Base-by-base conservation (phyloP, 2,888 invertebrate species). In the Scelioninae gen. 1 region DNA sequence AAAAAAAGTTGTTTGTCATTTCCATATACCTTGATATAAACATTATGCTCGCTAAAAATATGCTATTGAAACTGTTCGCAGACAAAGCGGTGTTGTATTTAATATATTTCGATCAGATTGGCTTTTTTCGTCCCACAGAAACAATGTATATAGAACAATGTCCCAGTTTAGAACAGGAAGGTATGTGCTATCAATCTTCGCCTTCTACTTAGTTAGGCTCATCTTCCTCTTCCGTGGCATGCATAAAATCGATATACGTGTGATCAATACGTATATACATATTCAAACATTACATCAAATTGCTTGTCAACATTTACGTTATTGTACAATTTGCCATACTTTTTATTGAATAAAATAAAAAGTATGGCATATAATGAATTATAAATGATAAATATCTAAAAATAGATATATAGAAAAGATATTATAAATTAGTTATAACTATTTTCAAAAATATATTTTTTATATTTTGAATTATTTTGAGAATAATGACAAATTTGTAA, bases 171-270 rank as follows among this genome's bases (percentile, higher is more conserved):
- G 83, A 84, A 83, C 82, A 84, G 74, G 78, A 78, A 69, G 62
- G 74, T 45, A 68, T 45, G 62, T 60, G 78, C 76, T 71, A 87
- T 87, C 86, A 86, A 86, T 87, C 87, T 85, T 86, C 76, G 75
- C 80, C 79, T 81, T 85, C 82, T 81, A 80, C 85, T 86, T 86
- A 84, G 84, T 85, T 85, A 78, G 76, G 63, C 83, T 63, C 69
- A 78, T 82, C 78, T 81, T 80, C 82, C 77, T 74, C 51, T 80
- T 75, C 63, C 74, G 53, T 47, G 47, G 38, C 65, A 32, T 31
- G 45, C 47, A 31, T 43, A 62, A 83, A 83, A 83, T 79, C 79
- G 62, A 79, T 79, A 51, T 51, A 75, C 51, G 47, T 66, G 60
- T 66, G 53, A 76, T 76, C 71, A 72, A 77, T 76, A 75, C 34